Conservation (phyloP, 2,888 invertebrate species). For the Tribolium freemani region DNA sequence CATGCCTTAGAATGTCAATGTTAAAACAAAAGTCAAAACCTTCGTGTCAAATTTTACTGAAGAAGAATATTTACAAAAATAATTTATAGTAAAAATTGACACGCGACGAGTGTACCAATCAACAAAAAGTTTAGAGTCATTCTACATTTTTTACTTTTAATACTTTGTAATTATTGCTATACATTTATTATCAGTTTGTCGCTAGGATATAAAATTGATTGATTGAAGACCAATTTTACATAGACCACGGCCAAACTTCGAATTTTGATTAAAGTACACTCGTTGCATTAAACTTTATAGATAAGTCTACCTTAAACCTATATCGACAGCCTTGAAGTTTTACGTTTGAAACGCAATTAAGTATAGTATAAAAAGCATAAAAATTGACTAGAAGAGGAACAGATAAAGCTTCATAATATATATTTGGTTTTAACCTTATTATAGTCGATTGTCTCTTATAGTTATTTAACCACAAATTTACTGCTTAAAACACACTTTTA, state of each 20-base stretch:
- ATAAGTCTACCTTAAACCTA: slow-evolving; percentile 45
- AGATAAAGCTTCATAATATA: slow-evolving; percentile 55
- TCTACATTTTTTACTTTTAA: slow-evolving; percentile 22
- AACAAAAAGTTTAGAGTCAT: slow-evolving; percentile 12
- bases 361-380: slow-evolving; percentile 55
- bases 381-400: slow-evolving; percentile 65
- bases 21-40: slow-evolving; percentile 5
- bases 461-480: slow-evolving; percentile 40
- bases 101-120: slow-evolving; percentile 35
- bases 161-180: slow-evolving; percentile 45
- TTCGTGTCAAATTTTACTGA: slow-evolving; percentile 10
- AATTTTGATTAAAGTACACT: slow-evolving; percentile 33
- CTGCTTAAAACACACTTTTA: slow-evolving; percentile 7
- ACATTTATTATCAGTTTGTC: slow-evolving; percentile 31
- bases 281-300: slow-evolving; percentile 24
- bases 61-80: slow-evolving; percentile 39
- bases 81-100: slow-evolving; percentile 27
- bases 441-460: slow-evolving; percentile 58
- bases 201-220: background rate
- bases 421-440: slow-evolving; percentile 17
- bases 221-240: background rate
- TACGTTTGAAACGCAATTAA: slow-evolving; percentile 50
- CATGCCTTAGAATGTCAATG: slow-evolving; percentile 11
- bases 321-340: slow-evolving; percentile 60
- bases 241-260: background rate